phyloP scores from a whole-genome alignment of 2,113 vertebrate genomes.

The Dermatemys mawii region DNA sequence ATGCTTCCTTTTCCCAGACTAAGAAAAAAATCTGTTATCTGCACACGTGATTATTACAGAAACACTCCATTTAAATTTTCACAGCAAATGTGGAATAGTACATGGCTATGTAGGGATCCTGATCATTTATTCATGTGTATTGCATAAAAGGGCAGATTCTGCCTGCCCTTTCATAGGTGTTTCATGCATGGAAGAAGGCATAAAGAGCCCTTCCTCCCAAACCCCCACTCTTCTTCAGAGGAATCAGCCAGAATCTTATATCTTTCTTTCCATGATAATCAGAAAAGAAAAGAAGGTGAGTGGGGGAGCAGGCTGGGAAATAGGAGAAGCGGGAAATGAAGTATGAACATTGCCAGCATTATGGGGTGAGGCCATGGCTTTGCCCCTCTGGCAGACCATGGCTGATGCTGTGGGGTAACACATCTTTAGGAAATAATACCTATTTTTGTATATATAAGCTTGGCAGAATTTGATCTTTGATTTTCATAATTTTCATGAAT shows the following conservation, averaged over 20 bases:
- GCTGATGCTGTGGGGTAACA: slow-evolving; percentile 19
- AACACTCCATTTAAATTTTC: slow-evolving; percentile 14
- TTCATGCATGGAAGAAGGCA: not conserved
- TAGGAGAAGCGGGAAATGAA: not conserved
- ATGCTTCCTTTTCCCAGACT: not conserved
- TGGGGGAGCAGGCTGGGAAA: not conserved
- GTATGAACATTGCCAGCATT: slow-evolving; percentile 28
- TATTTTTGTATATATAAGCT: not conserved
- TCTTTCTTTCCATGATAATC: rapidly evolving
- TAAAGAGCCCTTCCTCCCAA: not conserved
- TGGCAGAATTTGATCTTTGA: not conserved
- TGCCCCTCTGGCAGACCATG: slow-evolving; percentile 9
- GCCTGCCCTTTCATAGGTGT: not conserved
- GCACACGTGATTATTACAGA: not conserved
- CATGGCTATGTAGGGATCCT: not conserved
- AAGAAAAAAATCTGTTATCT: not conserved
- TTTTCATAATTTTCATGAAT: not conserved
- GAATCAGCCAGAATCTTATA: not conserved
- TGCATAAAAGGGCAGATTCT: not conserved
- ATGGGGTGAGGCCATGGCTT: not conserved
- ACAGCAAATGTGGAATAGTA: slow-evolving; percentile 12
- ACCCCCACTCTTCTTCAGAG: not conserved
- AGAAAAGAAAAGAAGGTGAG: not conserved
- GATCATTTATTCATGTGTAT: not conserved
- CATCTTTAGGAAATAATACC: not conserved